phyloP scores from a whole-genome alignment of 1,140 invertebrate genomes.

The Hycleus cichorii region DNA sequence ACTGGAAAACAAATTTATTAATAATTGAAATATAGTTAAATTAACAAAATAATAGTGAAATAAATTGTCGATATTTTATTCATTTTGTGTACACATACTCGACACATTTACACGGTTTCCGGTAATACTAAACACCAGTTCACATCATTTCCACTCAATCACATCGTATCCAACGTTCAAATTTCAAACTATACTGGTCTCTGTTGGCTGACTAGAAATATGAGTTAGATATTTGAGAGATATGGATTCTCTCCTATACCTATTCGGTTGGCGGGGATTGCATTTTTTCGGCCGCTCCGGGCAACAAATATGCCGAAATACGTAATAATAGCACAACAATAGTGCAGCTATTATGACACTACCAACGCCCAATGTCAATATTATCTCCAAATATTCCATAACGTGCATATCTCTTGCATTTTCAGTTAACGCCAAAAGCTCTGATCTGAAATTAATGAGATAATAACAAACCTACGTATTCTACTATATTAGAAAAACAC shows the following conservation, averaged over 20 bases:
- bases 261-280: conserved; percentile 4
- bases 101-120: no score
- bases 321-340: conserved; percentile 49
- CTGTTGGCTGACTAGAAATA: conserved; percentile 45
- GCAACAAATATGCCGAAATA: conserved; percentile 47
- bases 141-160: no score
- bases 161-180: no score
- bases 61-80: no score
- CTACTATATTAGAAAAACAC: no score
- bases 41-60: no score
- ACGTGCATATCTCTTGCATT: conserved; percentile 12
- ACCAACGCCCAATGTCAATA: conserved; percentile 47
- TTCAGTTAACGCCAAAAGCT: not conserved
- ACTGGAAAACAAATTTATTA: no score
- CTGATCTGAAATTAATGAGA: no score
- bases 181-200: conserved; percentile 43
- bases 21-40: no score
- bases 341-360: conserved; percentile 46
- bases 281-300: conserved; percentile 12
- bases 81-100: no score
- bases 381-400: conserved; percentile 29
- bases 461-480: no score
- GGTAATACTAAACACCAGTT: no score
- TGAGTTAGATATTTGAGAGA: conserved; percentile 38
- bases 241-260: conserved; percentile 10